Evolutionary conservation across 2,888 invertebrate genomes (phyloP).

Genomic region (Hoplodrina blanda): DNA sequence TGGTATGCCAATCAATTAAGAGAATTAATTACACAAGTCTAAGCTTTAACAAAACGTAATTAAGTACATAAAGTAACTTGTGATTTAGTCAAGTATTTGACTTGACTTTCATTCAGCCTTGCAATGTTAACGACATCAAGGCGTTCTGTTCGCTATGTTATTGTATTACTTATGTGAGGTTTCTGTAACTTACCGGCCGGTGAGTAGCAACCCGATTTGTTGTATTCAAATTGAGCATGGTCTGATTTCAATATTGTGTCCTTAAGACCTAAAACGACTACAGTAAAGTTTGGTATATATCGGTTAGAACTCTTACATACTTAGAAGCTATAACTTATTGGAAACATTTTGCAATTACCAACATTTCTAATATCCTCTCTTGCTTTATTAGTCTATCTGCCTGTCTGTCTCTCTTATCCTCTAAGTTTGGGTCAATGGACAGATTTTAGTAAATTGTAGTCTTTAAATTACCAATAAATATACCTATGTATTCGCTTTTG

Average conservation of each 20-base stretch:
- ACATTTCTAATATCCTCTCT: background rate
- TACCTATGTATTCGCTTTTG: too few relatives aligned
- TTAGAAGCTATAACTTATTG: background rate
- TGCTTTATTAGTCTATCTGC: background rate
- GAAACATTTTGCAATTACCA: background rate
- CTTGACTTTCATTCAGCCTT: constrained; percentile 62
- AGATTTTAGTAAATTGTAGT: too few relatives aligned
- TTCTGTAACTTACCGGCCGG: constrained; percentile 25
- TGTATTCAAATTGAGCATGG: constrained; percentile 45
- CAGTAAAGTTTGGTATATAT: too few relatives aligned
- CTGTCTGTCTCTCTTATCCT: background rate
- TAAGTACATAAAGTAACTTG: constrained; percentile 39
- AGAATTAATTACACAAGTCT: constrained; percentile 50
- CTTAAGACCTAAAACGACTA: background rate
- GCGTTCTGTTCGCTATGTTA: constrained; percentile 29
- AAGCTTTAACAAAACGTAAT: constrained; percentile 55
- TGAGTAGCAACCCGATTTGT: constrained; percentile 42
- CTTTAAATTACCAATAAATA: too few relatives aligned
- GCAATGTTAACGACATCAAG: constrained; percentile 43
- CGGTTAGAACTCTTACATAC: too few relatives aligned
- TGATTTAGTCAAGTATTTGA: constrained; percentile 54
- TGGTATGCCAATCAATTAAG: constrained; percentile 47
- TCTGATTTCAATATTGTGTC: constrained; percentile 27
- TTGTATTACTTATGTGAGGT: constrained; percentile 29
- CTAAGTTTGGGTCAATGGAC: too few relatives aligned